Evolutionary conservation across 2,888 invertebrate species (phyloP).

Genomic region (Laspeyria flexula): DNA sequence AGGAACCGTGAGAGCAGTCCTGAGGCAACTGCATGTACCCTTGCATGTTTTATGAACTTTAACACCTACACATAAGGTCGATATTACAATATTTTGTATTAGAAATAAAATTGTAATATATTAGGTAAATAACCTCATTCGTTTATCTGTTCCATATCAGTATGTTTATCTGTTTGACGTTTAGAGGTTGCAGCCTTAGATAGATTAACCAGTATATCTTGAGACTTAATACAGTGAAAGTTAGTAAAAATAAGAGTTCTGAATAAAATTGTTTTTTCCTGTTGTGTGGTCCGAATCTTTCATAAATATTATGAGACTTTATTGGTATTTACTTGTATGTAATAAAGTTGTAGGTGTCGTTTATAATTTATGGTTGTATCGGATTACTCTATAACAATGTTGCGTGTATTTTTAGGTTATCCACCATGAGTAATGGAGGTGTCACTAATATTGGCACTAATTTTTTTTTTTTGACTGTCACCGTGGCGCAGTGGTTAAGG

Average conservation of each 20-base stretch:
- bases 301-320: conserved; percentile 38
- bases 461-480: too few relatives aligned
- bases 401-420: conserved; percentile 1
- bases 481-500: too few relatives aligned
- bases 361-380: conserved; percentile 37
- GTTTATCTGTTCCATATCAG: conserved; percentile 58
- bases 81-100: conserved; percentile 31
- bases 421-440: conserved; percentile 11
- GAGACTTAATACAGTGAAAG: conserved; percentile 10
- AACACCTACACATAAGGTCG: conserved; percentile 33
- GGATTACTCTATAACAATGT: conserved; percentile 29
- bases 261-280: conserved; percentile 30
- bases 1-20: conserved; percentile 63
- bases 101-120: conserved; percentile 39
- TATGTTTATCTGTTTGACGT: conserved; percentile 59
- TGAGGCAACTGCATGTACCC: conserved; percentile 49
- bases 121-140: conserved; percentile 55
- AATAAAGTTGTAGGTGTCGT: conserved; percentile 37
- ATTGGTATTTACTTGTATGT: conserved; percentile 32
- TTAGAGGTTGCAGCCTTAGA: conserved; percentile 55
- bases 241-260: conserved; percentile 26
- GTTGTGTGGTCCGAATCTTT: conserved; percentile 45
- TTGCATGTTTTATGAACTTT: conserved; percentile 29
- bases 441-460: conserved; percentile 3
- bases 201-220: conserved; percentile 20